Evolutionary conservation across 1,140 invertebrate genomes (phyloP).

Genomic region (Aphaenogaster floridana): DNA sequence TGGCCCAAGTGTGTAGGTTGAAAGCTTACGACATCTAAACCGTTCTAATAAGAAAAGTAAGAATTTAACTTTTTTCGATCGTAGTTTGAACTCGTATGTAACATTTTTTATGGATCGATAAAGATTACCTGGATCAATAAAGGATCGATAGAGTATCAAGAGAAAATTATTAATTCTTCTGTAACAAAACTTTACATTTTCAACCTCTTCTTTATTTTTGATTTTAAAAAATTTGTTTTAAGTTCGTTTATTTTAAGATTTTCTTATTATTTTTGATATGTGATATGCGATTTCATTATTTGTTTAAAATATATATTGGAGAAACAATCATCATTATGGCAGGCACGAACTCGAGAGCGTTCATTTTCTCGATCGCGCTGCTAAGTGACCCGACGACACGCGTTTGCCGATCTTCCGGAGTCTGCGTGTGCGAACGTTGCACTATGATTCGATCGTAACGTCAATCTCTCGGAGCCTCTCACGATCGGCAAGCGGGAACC

Average conservation of each 20-base stretch:
- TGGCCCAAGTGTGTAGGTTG: not conserved
- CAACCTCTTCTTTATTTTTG: not conserved
- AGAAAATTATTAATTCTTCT: not conserved
- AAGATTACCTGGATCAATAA: not conserved
- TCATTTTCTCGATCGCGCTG: not conserved
- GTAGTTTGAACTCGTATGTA: not conserved
- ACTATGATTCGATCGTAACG: slow-evolving; percentile 58
- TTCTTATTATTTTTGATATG: too few species aligned
- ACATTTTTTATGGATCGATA: not conserved
- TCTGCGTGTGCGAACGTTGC: slow-evolving; percentile 31
- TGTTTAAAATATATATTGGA: not conserved
- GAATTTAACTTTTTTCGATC: not conserved
- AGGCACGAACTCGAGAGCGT: not conserved
- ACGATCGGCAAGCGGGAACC: slow-evolving; percentile 38
- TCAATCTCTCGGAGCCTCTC: slow-evolving; percentile 49
- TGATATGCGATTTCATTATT: not conserved
- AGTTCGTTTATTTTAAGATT: not conserved
- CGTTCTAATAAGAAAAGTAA: slow-evolving; percentile 24
- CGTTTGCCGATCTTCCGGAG: slow-evolving; percentile 59
- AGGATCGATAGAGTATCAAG: too few species aligned
- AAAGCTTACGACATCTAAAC: not conserved
- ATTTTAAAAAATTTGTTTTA: not conserved
- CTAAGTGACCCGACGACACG: slow-evolving; percentile 48
- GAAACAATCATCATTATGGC: not conserved
- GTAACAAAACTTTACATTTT: not conserved